These are phyloP conservation scores for Halcyon malimbica DNA, from an alignment of 2,113 vertebrate genomes.

Conservation along the genomic window DNA sequence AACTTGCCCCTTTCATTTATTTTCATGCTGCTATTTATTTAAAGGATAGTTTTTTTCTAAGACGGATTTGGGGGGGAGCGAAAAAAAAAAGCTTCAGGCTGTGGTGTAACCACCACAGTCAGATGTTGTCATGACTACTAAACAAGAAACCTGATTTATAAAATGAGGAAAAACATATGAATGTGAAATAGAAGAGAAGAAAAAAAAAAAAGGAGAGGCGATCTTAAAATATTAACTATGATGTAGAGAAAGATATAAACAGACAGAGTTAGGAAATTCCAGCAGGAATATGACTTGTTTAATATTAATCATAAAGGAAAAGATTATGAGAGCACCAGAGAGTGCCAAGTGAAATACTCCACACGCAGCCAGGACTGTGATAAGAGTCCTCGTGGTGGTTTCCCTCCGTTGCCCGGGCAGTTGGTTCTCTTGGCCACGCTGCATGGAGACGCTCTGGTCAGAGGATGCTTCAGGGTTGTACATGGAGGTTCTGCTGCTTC, in stretches of 20 bases:
- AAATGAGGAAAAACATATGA: slow-evolving; percentile 57
- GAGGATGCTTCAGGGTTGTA: background rate
- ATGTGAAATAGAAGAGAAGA: slow-evolving; percentile 20
- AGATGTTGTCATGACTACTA: slow-evolving; percentile 63
- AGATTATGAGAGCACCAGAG: slow-evolving; percentile 1
- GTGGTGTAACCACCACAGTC: slow-evolving; percentile 50
- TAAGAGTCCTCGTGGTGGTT: background rate
- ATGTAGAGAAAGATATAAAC: slow-evolving; percentile 59
- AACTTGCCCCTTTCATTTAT: slow-evolving; percentile 40
- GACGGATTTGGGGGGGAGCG: background rate
- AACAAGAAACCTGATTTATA: slow-evolving; percentile 65
- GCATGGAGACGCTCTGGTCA: background rate
- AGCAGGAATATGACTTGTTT: slow-evolving; percentile 51
- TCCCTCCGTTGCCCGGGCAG: background rate
- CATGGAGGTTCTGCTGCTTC: background rate
- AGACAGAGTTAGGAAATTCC: slow-evolving; percentile 59
- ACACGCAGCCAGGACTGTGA: background rate
- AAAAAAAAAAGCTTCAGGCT: slow-evolving; percentile 7
- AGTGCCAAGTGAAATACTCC: slow-evolving; percentile 33
- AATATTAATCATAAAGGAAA: slow-evolving; percentile 70
- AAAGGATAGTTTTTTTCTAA: background rate
- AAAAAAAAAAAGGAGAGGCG: background rate
- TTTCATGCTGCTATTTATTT: slow-evolving; percentile 41
- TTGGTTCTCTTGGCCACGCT: fast-evolving
- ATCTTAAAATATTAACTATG: slow-evolving; percentile 59